A percentile compares a stretch with the other conserved stretches of the same genome.
Evolutionary conservation across 2,113 vertebrate genomes (phyloP).

Genomic region (Cettia cetti): DNA sequence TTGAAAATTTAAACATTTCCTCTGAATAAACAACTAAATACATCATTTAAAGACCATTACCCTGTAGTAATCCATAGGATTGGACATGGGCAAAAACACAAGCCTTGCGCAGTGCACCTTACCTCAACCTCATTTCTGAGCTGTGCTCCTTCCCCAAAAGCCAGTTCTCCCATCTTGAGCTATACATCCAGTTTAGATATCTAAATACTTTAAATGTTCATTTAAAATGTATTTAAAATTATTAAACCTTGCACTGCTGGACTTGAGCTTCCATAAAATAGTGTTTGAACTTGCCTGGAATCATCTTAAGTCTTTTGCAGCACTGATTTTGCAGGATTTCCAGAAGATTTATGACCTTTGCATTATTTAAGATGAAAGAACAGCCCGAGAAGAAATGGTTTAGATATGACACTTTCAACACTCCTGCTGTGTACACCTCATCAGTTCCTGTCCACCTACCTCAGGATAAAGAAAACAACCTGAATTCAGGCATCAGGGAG

Average conservation of each 20-base stretch:
- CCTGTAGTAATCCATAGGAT: background rate
- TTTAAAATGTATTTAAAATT: background rate
- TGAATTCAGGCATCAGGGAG: background rate
- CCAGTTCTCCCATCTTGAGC: background rate
- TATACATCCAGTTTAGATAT: background rate
- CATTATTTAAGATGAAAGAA: background rate
- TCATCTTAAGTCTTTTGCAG: background rate
- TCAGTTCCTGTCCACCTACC: background rate
- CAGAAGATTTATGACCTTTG: background rate
- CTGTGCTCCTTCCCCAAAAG: background rate
- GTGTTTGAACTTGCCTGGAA: background rate
- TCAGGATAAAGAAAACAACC: background rate
- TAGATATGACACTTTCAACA: background rate
- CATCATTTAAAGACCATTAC: background rate
- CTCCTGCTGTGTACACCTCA: background rate
- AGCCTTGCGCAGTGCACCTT: background rate
- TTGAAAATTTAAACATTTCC: background rate
- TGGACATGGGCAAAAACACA: background rate
- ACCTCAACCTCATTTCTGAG: background rate
- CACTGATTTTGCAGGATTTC: background rate
- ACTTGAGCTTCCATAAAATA: background rate
- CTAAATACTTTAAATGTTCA: background rate
- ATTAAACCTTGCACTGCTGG: background rate
- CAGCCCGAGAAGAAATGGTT: background rate
- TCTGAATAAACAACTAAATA: background rate